Percentiles rank a stretch among this genome's conserved stretches.
phyloP scores from a whole-genome alignment of 2,797 vertebrate species.

The Notoglanidium macrostoma region DNA sequence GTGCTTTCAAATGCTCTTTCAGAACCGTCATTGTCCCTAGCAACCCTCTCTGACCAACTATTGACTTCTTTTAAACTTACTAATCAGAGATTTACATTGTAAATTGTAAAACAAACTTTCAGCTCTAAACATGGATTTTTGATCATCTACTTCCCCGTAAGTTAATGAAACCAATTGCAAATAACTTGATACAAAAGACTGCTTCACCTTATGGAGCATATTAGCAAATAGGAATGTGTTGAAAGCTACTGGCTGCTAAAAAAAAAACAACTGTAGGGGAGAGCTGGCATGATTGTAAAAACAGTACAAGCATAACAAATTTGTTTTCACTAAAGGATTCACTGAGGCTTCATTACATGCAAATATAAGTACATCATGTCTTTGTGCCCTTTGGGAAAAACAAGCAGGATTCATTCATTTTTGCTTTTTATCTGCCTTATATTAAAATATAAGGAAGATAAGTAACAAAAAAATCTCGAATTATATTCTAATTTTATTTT shows the following conservation, averaged over 20 bases:
- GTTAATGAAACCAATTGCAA: slow-evolving; percentile 17
- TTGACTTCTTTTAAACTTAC: slow-evolving; percentile 6
- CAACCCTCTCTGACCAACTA: background rate
- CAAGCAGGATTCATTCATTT: background rate
- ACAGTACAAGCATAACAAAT: background rate
- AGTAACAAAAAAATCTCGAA: background rate
- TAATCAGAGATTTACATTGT: background rate
- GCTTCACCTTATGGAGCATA: background rate
- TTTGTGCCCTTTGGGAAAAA: background rate
- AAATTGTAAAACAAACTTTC: slow-evolving; percentile 13
- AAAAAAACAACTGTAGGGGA: background rate
- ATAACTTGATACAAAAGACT: background rate
- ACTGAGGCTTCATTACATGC: background rate
- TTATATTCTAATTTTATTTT: background rate
- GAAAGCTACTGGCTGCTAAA: slow-evolving; percentile 23
- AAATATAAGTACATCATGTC: background rate
- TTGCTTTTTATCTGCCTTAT: too few species aligned
- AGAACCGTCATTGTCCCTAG: background rate
- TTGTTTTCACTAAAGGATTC: background rate
- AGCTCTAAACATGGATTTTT: background rate
- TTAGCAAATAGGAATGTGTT: background rate
- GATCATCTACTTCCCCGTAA: background rate
- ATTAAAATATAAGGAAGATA: background rate
- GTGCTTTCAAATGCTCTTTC: background rate
- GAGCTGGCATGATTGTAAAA: background rate